Percentiles rank a stretch among this genome's conserved stretches.
phyloP scores from a whole-genome alignment of 1,140 invertebrate genomes.

The Trichonephila clavipes region DNA sequence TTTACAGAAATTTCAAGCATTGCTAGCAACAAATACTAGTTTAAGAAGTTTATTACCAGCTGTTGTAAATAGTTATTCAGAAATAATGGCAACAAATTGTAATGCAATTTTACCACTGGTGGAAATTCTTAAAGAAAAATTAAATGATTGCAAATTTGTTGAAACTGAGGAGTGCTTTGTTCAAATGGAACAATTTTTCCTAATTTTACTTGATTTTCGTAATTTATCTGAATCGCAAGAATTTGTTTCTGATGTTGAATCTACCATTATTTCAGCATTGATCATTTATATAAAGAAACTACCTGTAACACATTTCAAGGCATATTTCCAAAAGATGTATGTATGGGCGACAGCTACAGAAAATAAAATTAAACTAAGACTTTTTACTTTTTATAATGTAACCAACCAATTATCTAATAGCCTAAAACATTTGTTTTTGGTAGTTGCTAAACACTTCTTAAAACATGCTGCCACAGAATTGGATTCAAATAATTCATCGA shows the following conservation, averaged over 20 bases:
- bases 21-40: conserved; percentile 86
- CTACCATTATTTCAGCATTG: conserved; percentile 87
- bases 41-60: conserved; percentile 89
- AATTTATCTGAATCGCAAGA: conserved; percentile 47
- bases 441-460: conserved; percentile 93
- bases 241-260: conserved; percentile 87
- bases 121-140: conserved; percentile 78
- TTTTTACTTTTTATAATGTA: conserved; percentile 90
- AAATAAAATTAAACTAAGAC: conserved; percentile 82
- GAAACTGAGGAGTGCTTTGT: conserved; percentile 87
- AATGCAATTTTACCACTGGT: conserved; percentile 87
- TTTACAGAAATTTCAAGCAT: conserved; percentile 82
- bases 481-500: conserved; percentile 80
- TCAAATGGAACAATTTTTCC: conserved; percentile 86
- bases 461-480: conserved; percentile 89
- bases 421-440: conserved; percentile 92
- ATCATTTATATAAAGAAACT: conserved; percentile 91
- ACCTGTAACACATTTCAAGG: conserved; percentile 92
- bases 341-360: conserved; percentile 52
- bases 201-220: conserved; percentile 88
- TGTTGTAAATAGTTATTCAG: conserved; percentile 85
- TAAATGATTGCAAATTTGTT: conserved; percentile 77
- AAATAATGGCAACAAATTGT: conserved; percentile 83
- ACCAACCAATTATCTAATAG: conserved; percentile 87
- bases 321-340: conserved; percentile 88